phyloP scores from a whole-genome alignment of 2,113 vertebrate genomes.

The Taxidea taxus region DNA sequence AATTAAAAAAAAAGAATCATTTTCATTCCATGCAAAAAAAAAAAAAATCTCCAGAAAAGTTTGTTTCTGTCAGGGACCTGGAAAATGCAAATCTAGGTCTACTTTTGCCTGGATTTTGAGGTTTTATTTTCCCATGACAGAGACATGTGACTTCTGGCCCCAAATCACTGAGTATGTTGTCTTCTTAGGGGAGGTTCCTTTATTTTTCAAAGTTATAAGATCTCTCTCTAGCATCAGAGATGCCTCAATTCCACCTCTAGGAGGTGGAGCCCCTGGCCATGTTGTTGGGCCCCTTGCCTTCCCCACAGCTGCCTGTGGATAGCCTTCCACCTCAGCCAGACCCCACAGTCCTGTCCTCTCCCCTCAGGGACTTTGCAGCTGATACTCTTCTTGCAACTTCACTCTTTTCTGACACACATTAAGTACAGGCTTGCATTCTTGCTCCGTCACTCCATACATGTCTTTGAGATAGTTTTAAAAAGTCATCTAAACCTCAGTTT shows the following conservation, averaged over 20 bases:
- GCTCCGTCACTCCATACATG: neutral
- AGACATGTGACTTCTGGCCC: neutral
- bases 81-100: neutral
- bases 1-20: too few species aligned
- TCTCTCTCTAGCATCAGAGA: neutral
- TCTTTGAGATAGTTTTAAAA: neutral
- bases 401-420: neutral
- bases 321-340: neutral
- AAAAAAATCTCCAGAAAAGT: too few species aligned
- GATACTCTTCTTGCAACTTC: neutral
- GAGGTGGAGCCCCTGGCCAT: neutral
- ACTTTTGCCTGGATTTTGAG: neutral
- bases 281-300: neutral
- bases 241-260: too few species aligned
- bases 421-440: neutral
- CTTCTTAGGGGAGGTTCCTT: neutral
- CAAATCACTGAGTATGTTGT: neutral
- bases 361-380: neutral
- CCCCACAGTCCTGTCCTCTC: neutral
- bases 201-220: neutral
- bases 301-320: neutral
- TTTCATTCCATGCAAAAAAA: too few species aligned
- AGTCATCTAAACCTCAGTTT: neutral
- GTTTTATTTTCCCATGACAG: neutral
- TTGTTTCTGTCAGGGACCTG: neutral